Conservation (phyloP, 1,140 invertebrate genomes). For the Bombus waltoni region DNA sequence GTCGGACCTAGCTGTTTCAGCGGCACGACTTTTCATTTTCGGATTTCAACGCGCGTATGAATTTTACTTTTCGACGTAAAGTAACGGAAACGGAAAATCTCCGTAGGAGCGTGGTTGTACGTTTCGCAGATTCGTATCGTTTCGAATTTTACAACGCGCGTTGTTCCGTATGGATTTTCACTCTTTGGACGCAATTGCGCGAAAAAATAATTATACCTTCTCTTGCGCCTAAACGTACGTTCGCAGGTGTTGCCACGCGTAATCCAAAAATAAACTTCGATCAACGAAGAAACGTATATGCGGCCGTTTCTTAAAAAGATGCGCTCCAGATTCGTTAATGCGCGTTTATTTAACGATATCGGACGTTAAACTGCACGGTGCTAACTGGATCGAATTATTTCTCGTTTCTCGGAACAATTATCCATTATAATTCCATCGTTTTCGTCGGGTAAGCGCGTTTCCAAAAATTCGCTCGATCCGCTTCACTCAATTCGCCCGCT, state of each 20-base stretch:
- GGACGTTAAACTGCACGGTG: background rate
- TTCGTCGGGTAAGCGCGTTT: too few relatives aligned
- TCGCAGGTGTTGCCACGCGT: background rate
- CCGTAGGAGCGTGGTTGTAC: background rate
- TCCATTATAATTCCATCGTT: too few relatives aligned
- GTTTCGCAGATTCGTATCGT: background rate
- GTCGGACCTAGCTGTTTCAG: background rate
- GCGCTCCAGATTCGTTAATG: background rate
- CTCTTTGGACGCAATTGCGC: too few relatives aligned
- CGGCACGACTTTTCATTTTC: background rate
- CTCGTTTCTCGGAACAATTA: too few relatives aligned
- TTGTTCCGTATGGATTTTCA: background rate
- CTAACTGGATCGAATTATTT: too few relatives aligned
- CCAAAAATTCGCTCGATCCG: too few relatives aligned
- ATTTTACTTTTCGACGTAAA: background rate
- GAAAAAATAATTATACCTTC: background rate
- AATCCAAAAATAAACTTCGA: conserved; percentile 2
- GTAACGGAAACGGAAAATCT: background rate
- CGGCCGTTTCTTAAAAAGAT: background rate
- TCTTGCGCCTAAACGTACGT: background rate
- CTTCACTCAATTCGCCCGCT: too few relatives aligned
- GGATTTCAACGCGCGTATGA: background rate
- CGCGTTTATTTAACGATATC: background rate
- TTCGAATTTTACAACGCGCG: background rate
- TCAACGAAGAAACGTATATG: background rate